Conservation (phyloP, 2,113 vertebrate genomes). For the Gavialis gangeticus region DNA sequence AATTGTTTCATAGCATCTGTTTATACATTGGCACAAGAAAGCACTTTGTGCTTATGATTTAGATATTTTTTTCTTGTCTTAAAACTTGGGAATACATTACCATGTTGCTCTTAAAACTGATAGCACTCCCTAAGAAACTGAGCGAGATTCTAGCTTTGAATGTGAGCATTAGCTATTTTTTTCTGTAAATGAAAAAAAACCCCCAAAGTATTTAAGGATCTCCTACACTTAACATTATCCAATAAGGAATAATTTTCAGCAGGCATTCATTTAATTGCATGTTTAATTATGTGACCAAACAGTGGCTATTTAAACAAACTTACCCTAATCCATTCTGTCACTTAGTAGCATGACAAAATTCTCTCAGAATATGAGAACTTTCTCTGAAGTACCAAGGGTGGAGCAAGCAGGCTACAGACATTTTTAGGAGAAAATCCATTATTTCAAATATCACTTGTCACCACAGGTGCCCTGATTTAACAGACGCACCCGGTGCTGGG, state of each 20-base stretch:
- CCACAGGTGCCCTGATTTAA: constrained; percentile 60
- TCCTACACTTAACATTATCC: background rate
- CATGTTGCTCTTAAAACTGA: background rate
- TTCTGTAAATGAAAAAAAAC: background rate
- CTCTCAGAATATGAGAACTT: constrained; percentile 25
- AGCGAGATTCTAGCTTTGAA: background rate
- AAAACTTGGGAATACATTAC: background rate
- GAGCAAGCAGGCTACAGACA: constrained; percentile 23
- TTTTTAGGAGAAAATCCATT: constrained; percentile 71
- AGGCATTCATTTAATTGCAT: constrained; percentile 1
- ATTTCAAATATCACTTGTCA: constrained; percentile 64
- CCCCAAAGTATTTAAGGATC: background rate
- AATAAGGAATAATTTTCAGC: background rate
- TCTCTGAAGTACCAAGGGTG: constrained; percentile 10
- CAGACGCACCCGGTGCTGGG: constrained; percentile 64
- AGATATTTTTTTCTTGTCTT: background rate
- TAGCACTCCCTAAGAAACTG: background rate
- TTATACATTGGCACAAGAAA: background rate
- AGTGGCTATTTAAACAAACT: background rate
- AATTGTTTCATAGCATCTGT: background rate
- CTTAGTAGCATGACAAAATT: background rate
- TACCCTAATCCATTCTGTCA: constrained; percentile 4
- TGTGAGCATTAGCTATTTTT: background rate
- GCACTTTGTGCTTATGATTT: background rate
- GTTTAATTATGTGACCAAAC: background rate